These are phyloP conservation scores for Suricata suricatta DNA, from an alignment of 2,113 vertebrate species.

Conservation along the genomic window DNA sequence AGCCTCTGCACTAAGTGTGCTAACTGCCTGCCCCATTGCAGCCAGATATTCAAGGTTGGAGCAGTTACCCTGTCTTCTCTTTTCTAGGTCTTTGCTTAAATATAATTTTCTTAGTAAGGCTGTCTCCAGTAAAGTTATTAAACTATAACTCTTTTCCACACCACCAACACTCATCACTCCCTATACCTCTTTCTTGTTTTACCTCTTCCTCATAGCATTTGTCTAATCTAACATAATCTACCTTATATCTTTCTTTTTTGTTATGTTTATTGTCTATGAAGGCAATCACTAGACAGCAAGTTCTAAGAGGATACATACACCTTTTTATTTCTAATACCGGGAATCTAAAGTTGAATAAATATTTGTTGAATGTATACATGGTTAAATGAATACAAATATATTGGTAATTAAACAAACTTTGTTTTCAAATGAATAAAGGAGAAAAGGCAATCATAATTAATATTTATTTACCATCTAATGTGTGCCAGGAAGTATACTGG, in stretches of 20 bases:
- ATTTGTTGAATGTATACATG: neutral
- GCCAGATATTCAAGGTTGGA: neutral
- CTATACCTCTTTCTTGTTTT: neutral
- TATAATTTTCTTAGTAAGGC: neutral
- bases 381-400: neutral
- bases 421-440: neutral
- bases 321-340: neutral
- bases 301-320: neutral
- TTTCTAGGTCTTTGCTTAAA: neutral
- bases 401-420: constrained; percentile 11
- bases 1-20: neutral
- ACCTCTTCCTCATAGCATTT: neutral
- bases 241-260: neutral
- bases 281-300: neutral
- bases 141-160: neutral
- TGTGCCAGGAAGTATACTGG: neutral
- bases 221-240: neutral
- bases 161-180: neutral
- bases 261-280: neutral
- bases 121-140: neutral
- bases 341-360: neutral
- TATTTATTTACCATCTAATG: neutral
- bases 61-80: neutral
- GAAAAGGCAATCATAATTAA: neutral
- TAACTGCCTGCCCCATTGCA: neutral